These are phyloP conservation scores for Gnathonemus echidnorhynchus DNA, from an alignment of 2,113 vertebrate species.

Conservation along the genomic window DNA sequence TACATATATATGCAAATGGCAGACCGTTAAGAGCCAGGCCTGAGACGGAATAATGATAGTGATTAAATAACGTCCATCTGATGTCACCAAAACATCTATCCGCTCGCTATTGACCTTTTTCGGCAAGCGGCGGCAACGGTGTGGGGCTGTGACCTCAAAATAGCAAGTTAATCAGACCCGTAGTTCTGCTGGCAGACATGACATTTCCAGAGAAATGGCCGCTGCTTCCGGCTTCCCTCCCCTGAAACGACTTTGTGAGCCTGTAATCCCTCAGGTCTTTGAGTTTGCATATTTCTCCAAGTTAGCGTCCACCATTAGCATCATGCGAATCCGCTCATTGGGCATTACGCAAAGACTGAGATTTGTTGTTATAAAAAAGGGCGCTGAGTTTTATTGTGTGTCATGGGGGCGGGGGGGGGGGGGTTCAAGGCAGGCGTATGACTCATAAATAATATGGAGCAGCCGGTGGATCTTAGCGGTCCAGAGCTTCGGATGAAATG, in stretches of 20 bases:
- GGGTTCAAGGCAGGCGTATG: background rate
- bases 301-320: background rate
- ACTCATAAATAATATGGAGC: background rate
- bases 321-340: background rate
- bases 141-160: background rate
- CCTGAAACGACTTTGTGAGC: background rate
- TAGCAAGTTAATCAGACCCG: slow-evolving; percentile 13
- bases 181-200: background rate
- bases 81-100: slow-evolving; percentile 4
- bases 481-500: background rate
- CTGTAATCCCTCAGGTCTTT: background rate
- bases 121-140: background rate
- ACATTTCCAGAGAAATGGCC: background rate
- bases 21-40: background rate
- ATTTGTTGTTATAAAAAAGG: background rate
- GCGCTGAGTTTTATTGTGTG: background rate
- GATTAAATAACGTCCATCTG: background rate
- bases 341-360: background rate
- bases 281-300: background rate
- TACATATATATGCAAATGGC: background rate
- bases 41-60: background rate
- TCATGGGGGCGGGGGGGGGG: background rate
- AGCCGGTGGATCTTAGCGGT: background rate
- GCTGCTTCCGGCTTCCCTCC: background rate
- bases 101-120: slow-evolving; percentile 12